Conservation (phyloP, 1,140 invertebrate species). For the Oscheius sp. region DNA sequence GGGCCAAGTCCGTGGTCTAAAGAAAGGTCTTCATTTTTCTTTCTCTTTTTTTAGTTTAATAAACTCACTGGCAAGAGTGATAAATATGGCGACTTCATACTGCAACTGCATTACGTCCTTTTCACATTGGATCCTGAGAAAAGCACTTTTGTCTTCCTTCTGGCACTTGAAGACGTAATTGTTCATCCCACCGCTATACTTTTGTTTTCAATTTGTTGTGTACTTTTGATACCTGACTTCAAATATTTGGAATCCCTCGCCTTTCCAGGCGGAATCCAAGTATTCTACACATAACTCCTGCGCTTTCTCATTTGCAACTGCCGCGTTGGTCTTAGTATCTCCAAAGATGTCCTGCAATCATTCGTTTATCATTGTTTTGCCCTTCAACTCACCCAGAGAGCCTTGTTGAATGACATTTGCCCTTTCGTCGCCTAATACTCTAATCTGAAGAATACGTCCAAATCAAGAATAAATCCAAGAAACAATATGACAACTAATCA, state of each 20-base stretch:
- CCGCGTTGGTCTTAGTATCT: not conserved
- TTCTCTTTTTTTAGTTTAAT: not conserved
- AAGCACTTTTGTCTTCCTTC: not conserved
- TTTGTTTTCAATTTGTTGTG: not conserved
- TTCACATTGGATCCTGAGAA: not conserved
- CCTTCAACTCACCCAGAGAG: not conserved
- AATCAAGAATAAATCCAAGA: too few relatives aligned
- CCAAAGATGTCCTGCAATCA: not conserved
- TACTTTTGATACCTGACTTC: not conserved
- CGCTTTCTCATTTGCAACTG: not conserved
- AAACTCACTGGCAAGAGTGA: not conserved
- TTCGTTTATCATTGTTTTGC: not conserved
- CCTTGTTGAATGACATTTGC: not conserved
- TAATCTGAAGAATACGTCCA: too few relatives aligned
- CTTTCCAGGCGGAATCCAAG: not conserved
- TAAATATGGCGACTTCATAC: not conserved
- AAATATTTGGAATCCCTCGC: not conserved
- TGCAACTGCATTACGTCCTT: slow-evolving; percentile 5
- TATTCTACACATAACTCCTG: not conserved
- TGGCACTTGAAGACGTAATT: slow-evolving; percentile 4
- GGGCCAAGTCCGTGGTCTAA: slow-evolving; percentile 17
- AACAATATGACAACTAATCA: too few relatives aligned
- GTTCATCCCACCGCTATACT: slow-evolving; percentile 2
- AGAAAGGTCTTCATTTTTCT: too few relatives aligned
- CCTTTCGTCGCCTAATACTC: too few relatives aligned